These are phyloP conservation scores for Homarus gammarus DNA, from an alignment of 2,888 invertebrate species.

Conservation along the genomic window DNA sequence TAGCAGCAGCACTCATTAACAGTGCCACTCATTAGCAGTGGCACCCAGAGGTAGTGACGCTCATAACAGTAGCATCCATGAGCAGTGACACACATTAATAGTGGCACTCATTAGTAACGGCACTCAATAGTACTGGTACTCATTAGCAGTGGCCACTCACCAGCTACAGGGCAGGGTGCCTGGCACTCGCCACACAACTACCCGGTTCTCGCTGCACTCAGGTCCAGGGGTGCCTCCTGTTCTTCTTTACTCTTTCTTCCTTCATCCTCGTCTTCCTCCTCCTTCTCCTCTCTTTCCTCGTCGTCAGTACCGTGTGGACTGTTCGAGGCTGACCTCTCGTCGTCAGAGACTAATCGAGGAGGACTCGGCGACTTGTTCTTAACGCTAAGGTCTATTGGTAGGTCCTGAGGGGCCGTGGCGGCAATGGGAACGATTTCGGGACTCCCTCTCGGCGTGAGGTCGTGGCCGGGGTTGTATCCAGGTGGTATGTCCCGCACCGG, in stretches of 20 bases:
- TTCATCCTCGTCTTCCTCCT: constrained; percentile 1
- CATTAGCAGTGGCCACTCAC: no score
- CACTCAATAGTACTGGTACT: no score
- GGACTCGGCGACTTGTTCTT: constrained; percentile 53
- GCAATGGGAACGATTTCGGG: constrained; percentile 22
- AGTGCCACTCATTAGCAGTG: no score
- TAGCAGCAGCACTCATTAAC: no score
- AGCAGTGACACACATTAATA: no score
- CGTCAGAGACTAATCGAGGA: constrained; percentile 1
- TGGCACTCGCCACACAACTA: constrained; percentile 16
- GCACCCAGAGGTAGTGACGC: no score
- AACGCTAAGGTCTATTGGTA: constrained; percentile 59
- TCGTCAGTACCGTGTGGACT: constrained; percentile 15
- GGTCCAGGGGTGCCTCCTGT: constrained; percentile 61
- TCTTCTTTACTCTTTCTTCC: constrained; percentile 44
- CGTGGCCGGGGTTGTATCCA: constrained; percentile 48
- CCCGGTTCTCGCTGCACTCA: constrained; percentile 50
- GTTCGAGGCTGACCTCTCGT: constrained; percentile 24
- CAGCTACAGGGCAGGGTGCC: no score
- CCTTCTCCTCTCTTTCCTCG: constrained; percentile 20
- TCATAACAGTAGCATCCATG: no score
- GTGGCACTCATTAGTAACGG: no score
- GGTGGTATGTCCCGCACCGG: background rate
- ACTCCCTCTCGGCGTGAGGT: constrained; percentile 43
- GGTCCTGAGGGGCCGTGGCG: constrained; percentile 47